phyloP scores from a whole-genome alignment of 1,140 invertebrate species.

The Hyphantria cunea region DNA sequence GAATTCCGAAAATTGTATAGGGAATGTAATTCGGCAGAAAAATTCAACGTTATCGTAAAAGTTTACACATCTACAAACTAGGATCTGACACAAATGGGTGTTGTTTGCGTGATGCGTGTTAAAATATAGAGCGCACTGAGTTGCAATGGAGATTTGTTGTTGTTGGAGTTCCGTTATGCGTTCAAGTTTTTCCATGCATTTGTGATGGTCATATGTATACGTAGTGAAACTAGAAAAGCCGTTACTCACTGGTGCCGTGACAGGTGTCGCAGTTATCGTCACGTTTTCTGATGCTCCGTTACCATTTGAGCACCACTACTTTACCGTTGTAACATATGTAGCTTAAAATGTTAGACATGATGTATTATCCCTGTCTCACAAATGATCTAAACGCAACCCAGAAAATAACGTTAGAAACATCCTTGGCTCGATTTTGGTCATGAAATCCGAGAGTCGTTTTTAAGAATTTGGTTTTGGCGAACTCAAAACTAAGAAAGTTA shows the following conservation, averaged over 20 bases:
- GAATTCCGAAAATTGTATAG: too few species aligned
- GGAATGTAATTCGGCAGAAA: not conserved
- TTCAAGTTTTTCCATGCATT: conserved; percentile 62
- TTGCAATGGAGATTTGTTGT: conserved; percentile 40
- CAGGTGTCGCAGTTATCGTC: conserved; percentile 56
- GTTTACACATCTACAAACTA: conserved; percentile 1
- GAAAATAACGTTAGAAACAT: conserved; percentile 8
- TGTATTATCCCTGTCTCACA: too few species aligned
- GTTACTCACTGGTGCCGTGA: conserved; percentile 58
- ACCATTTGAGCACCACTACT: conserved; percentile 42
- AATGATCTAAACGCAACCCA: too few species aligned
- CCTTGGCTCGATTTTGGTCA: conserved; percentile 29
- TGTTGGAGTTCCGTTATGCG: conserved; percentile 47
- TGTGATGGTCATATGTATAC: conserved; percentile 40
- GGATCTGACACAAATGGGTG: conserved; percentile 4
- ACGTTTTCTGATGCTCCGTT: conserved; percentile 42
- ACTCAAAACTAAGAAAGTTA: too few species aligned
- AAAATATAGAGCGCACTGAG: conserved; percentile 39
- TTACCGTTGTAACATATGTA: conserved; percentile 42
- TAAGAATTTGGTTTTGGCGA: conserved; percentile 12
- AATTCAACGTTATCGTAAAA: conserved; percentile 1
- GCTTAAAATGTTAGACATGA: conserved; percentile 10
- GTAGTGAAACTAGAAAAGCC: conserved; percentile 35
- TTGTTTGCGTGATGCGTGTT: conserved; percentile 26
- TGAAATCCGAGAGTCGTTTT: conserved; percentile 25